Evolutionary conservation across 2,888 invertebrate species (phyloP), one percentile per base, ranked within the genome.

Genomic region (Oasisia sp.): DNA sequence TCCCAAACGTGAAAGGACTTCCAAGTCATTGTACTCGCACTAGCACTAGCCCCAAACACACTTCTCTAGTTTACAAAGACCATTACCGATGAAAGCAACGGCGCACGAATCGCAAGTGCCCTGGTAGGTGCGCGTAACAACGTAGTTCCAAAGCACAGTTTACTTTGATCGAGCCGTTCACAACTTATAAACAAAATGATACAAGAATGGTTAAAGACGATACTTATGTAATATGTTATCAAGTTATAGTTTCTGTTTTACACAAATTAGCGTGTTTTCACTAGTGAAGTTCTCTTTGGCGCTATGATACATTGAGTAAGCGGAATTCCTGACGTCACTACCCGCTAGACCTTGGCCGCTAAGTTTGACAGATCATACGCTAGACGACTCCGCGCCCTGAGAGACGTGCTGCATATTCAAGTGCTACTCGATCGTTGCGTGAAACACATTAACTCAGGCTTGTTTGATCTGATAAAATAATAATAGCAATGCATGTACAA

Each of bases 1-100:
- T 74, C 74, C 74, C 27, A 74, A 74, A 74, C 74, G 74, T 74
- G 74, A 74, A 74, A 74, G 74, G 74, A 74, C 74, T 74, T 74
- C 74, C 74, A 74, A 74, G 74, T 74, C 74, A 74, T 74, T 74
- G 74, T 74, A 74, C 74, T 74, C 74, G 27, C 14, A 0, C 74
- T 74, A 74, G 74, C 74, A 74, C 74, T 74, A 74, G 74, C n/a
- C 74, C 74, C 74, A 74, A 74, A 74, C 27, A 74, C 74, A 74
- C 74, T 74, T 74, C n/a, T 4, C 74, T 74, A 74, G 74, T 74
- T 74, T 74, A 74, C 74, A 74, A 74, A 74, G 74, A 74, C 74
- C 74, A 74, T 74, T 74, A 74, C 74, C 74, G 74, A 74, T 74
- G 74, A 74, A 74, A 74, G 74, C 74, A 27, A 74, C 74, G 74